These are phyloP conservation scores for Myrmecobius fasciatus DNA, from an alignment of 2,113 vertebrate genomes.

Conservation along the genomic window DNA sequence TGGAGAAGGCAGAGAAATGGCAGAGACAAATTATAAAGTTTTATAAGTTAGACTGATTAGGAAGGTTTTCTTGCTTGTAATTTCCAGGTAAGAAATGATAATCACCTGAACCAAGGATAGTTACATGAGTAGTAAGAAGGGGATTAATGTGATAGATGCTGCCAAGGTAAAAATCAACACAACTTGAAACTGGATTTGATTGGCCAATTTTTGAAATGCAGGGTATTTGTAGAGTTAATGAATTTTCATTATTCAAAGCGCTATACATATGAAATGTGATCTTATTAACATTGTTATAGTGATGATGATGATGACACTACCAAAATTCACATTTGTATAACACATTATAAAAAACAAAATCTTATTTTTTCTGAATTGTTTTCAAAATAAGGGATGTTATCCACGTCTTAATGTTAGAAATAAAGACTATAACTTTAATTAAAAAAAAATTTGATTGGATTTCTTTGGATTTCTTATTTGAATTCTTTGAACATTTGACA, in stretches of 20 bases:
- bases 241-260: constrained; percentile 34
- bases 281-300: constrained; percentile 23
- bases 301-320: background rate
- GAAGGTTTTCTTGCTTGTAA: background rate
- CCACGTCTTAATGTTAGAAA: no score
- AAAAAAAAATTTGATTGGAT: no score
- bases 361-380: constrained; percentile 46
- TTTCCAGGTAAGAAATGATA: background rate
- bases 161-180: background rate
- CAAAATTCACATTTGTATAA: background rate
- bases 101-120: background rate
- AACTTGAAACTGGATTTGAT: constrained; percentile 20
- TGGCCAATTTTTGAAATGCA: constrained; percentile 38
- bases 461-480: no score
- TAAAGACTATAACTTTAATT: no score
- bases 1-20: background rate
- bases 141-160: background rate
- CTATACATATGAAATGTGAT: background rate
- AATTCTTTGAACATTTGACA: no score
- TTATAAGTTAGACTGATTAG: background rate
- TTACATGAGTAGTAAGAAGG: background rate
- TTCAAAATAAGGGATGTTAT: background rate
- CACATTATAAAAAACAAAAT: background rate
- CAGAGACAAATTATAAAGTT: background rate
- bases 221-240: constrained; percentile 4